Evolutionary conservation across 2,888 invertebrate genomes (phyloP), one percentile per base, ranked within the genome.

Genomic region (Ptychoptera albimana): DNA sequence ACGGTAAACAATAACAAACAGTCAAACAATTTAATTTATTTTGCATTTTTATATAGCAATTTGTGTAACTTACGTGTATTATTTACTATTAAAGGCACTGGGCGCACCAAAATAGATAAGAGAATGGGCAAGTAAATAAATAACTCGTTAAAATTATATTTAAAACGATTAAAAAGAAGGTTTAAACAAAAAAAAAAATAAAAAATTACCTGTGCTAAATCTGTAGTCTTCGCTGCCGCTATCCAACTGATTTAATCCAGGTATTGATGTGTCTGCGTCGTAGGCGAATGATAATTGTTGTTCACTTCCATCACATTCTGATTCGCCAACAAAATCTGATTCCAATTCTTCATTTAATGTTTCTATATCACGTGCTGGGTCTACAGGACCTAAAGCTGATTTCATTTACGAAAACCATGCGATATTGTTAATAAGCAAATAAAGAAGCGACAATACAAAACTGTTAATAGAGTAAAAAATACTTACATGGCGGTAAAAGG

Each of bases 311-410:
- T 75, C 77, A 55, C 72, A 77, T 55, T 81, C 79, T 11, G 75
- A 75, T 55, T 77, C 77, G n/a, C 75, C 77, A 46, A 77, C 70
- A 59, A 77, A 79, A 57, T 78, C 78, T 12, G 75, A 73, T 57
- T 77, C 75, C 51, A 73, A 69, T 55, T 79, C 79, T 61, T 79
- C 80, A 58, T 77, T 75, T 46, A 80, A 64, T 16, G 75, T 78
- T 60, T 74, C 74, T 58, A 77, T 75, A 59, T 77, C 77, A 56
- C 78, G 66, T 42, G 69, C 66, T 46, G 75, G 72, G 62, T 79
- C 76, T 53, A 75, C 66, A 53, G 71, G 67, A 56, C 69, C 68
- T 59, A 69, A 58, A 57, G 65, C 69, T 69, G 52, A 15, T 50
- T 48, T 55, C 34, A 52, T 54, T 52, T 47, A 55, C 52, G 45